Evolutionary conservation across 2,888 invertebrate genomes (phyloP).

Genomic region (Drosophila eohydei): DNA sequence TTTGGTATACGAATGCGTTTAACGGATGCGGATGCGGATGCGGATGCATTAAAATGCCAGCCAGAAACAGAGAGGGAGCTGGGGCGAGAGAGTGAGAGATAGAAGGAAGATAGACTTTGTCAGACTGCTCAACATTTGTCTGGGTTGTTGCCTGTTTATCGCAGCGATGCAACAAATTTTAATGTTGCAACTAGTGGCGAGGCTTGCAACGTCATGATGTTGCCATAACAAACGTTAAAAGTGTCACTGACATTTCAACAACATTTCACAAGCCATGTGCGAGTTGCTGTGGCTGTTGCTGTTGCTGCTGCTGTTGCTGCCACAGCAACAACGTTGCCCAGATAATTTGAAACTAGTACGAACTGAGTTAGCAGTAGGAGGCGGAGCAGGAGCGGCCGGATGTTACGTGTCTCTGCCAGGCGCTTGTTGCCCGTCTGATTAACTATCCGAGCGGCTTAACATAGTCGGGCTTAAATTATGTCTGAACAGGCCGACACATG

Average conservation of each 20-base stretch:
- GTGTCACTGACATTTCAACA: constrained; percentile 63
- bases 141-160: constrained; percentile 41
- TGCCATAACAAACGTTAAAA: constrained; percentile 47
- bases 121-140: constrained; percentile 28
- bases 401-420: constrained; percentile 16
- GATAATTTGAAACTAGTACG: constrained; percentile 24
- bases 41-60: constrained; percentile 55
- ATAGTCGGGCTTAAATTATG: constrained; percentile 23
- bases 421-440: constrained; percentile 40
- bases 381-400: neutral
- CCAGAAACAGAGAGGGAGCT: neutral
- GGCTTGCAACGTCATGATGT: constrained; percentile 18
- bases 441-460: constrained; percentile 41
- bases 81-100: neutral
- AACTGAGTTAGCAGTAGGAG: neutral
- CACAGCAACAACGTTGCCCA: constrained; percentile 18
- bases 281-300: constrained; percentile 7
- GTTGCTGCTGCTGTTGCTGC: neutral
- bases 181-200: constrained; percentile 48
- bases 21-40: constrained; percentile 28
- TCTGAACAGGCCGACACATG: neutral
- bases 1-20: constrained; percentile 42
- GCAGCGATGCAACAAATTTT: constrained; percentile 42
- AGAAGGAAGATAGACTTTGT: neutral
- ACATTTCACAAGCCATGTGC: constrained; percentile 29